phyloP scores from a whole-genome alignment of 2,113 vertebrate genomes.

The Austrofundulus limnaeus region DNA sequence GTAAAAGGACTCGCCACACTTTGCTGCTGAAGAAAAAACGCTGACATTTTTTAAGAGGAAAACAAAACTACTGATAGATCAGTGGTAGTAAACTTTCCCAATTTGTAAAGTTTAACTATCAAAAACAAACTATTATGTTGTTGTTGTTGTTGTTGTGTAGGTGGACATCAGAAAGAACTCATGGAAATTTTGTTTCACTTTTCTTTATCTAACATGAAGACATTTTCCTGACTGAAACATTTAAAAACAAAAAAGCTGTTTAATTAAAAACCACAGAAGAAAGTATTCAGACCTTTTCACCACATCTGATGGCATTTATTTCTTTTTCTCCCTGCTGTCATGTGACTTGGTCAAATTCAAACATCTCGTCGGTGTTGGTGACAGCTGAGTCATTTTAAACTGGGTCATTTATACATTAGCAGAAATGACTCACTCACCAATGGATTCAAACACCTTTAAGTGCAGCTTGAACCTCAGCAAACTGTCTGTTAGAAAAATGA shows the following conservation, averaged over 20 bases:
- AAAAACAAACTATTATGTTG: background rate
- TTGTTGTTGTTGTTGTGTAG: too few species aligned
- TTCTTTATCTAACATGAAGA: background rate
- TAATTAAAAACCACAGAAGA: too few species aligned
- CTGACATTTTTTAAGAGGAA: conserved; percentile 45
- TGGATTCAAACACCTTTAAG: background rate
- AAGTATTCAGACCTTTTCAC: background rate
- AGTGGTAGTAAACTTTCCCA: conserved; percentile 22
- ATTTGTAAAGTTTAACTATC: conserved; percentile 1
- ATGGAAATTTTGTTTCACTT: too few species aligned
- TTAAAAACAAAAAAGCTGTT: background rate
- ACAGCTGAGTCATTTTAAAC: conserved; percentile 9
- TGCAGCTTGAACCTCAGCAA: background rate
- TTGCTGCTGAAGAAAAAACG: conserved; percentile 10
- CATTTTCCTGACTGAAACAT: background rate
- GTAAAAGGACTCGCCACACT: conserved; percentile 16
- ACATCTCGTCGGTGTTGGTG: background rate
- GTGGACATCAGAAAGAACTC: too few species aligned
- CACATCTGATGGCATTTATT: background rate
- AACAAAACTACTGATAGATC: conserved; percentile 39
- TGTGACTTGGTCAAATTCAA: conserved; percentile 24
- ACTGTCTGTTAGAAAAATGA: too few species aligned
- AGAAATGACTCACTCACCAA: conserved; percentile 1
- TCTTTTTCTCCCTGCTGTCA: conserved; percentile 16
- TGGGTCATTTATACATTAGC: conserved; percentile 7